Evolutionary conservation across 2,797 vertebrate genomes (phyloP).

Genomic region (Garrulus glandarius): DNA sequence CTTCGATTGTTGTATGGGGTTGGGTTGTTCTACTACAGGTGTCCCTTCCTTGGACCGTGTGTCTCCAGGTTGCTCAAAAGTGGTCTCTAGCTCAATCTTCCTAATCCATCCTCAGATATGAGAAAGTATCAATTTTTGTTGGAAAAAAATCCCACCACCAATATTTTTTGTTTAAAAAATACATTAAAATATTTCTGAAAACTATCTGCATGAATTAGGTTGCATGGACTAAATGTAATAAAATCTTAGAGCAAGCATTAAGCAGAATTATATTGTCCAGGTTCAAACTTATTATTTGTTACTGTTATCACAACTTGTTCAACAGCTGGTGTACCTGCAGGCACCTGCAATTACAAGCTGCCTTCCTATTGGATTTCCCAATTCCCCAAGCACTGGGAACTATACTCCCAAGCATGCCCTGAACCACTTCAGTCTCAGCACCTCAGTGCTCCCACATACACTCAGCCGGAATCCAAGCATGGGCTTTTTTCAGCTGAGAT

Average conservation of each 20-base stretch:
- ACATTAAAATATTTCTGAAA: neutral
- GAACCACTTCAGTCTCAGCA: neutral
- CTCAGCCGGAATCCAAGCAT: neutral
- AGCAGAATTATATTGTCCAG: neutral
- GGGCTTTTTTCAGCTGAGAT: neutral
- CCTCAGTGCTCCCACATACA: neutral
- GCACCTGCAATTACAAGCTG: neutral
- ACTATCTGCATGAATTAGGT: neutral
- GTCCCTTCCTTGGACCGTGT: neutral
- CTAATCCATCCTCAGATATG: neutral
- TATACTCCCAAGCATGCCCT: neutral
- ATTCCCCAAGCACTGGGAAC: neutral
- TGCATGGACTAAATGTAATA: neutral
- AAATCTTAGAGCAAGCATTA: neutral
- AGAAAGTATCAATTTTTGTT: neutral
- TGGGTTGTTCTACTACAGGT: neutral
- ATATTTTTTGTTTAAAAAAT: neutral
- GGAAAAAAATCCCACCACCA: neutral
- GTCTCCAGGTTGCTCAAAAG: neutral
- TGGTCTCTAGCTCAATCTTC: neutral
- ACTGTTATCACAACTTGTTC: neutral
- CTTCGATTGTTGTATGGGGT: neutral
- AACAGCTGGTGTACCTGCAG: neutral
- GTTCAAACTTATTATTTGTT: neutral
- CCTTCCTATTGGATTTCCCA: neutral